These are phyloP conservation scores for Agrotis clavis DNA, from an alignment of 2,888 invertebrate species.

Conservation along the genomic window DNA sequence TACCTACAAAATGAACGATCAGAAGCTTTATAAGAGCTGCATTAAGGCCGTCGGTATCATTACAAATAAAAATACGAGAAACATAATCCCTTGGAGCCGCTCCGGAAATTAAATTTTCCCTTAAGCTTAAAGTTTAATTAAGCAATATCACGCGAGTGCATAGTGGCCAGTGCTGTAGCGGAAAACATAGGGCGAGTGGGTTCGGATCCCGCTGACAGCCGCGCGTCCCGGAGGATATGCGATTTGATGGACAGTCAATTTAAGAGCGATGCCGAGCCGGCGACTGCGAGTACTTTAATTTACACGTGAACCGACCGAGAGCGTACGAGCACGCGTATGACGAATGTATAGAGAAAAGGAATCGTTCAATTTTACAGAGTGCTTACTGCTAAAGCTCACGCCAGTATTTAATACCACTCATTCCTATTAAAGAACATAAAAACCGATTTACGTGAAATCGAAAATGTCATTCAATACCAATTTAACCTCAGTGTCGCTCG, in stretches of 20 bases:
- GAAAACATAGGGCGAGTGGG: slow-evolving; percentile 54
- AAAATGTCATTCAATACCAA: slow-evolving; percentile 37
- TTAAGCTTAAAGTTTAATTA: slow-evolving; percentile 88
- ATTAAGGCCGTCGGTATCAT: slow-evolving; percentile 64
- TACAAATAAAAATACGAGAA: slow-evolving; percentile 80
- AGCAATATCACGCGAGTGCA: slow-evolving; percentile 84
- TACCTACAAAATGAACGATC: slow-evolving; percentile 55
- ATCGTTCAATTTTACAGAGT: slow-evolving; percentile 39
- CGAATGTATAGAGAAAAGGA: slow-evolving; percentile 26
- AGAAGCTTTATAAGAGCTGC: slow-evolving; percentile 67
- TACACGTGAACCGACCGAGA: slow-evolving; percentile 60
- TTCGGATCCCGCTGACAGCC: slow-evolving; percentile 51
- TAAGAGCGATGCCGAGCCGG: slow-evolving; percentile 69
- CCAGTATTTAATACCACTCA: slow-evolving; percentile 23
- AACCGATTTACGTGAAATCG: slow-evolving; percentile 23
- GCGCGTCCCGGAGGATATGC: slow-evolving; percentile 67
- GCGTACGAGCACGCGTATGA: slow-evolving; percentile 28
- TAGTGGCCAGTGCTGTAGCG: slow-evolving; percentile 61
- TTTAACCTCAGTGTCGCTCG: slow-evolving; percentile 34
- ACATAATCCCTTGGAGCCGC: slow-evolving; percentile 78
- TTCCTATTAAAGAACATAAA: slow-evolving; percentile 25
- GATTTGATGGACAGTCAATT: slow-evolving; percentile 83
- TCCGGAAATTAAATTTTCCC: slow-evolving; percentile 88
- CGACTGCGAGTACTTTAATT: slow-evolving; percentile 72
- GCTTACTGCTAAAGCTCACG: slow-evolving; percentile 27